Conservation (phyloP, 2,113 vertebrate species). For the Argyrosomus japonicus region DNA sequence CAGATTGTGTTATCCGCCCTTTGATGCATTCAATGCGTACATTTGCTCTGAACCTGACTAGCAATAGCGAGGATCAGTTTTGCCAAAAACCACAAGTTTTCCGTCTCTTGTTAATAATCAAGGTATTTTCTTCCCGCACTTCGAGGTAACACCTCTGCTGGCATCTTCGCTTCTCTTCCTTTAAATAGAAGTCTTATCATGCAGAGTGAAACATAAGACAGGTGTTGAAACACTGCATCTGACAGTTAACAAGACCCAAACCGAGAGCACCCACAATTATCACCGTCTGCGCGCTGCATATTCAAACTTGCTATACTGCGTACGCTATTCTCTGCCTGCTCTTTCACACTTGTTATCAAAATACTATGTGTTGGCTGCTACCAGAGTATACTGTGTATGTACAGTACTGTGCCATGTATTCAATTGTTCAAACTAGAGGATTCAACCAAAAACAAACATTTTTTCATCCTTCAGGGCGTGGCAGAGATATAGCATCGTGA, state of each 20-base stretch:
- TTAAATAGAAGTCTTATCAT: conserved; percentile 84
- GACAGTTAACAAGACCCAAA: conserved; percentile 77
- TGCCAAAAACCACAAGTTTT: conserved; percentile 44
- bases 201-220: conserved; percentile 79
- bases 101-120: conserved; percentile 48
- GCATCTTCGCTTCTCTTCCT: conserved; percentile 74
- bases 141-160: conserved; percentile 76
- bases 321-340: conserved; percentile 33
- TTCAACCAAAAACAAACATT: neutral
- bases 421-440: conserved; percentile 6
- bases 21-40: conserved; percentile 12
- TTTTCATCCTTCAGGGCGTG: conserved; percentile 32
- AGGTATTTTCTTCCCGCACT: conserved; percentile 72
- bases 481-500: conserved; percentile 20
- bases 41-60: conserved; percentile 17
- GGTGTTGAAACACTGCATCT: conserved; percentile 76
- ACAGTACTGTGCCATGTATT: neutral
- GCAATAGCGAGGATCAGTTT: conserved; percentile 19
- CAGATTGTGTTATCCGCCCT: conserved; percentile 20
- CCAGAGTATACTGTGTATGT: conserved; percentile 3
- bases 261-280: conserved; percentile 81
- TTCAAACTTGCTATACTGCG: conserved; percentile 67
- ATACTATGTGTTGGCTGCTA: conserved; percentile 19
- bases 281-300: conserved; percentile 74
- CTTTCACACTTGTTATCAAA: conserved; percentile 45